Base-by-base conservation (phyloP, 2,888 invertebrate species). In the Diabrotica balteata region DNA sequence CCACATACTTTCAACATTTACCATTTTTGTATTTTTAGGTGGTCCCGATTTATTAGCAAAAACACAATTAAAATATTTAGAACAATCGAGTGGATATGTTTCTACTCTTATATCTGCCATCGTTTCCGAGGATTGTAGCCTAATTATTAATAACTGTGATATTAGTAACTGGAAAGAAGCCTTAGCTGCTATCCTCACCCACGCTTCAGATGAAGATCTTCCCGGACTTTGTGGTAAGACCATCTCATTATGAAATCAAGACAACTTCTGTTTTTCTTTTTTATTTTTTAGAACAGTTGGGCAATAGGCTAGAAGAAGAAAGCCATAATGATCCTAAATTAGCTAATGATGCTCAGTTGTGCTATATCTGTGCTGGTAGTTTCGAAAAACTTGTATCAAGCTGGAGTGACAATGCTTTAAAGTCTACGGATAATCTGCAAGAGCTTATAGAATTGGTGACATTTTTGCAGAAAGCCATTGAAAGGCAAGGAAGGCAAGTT, bases 331-430 rank as follows among this genome's bases (percentile, higher is more conserved):
- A 90, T 70, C 84, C 87, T 0, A 85, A 87, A 22, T 84, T 90
- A 10, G 84, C 84, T 50, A 86, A 88, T 72, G 91, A 91, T 78
- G 93, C 94, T 6, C 90, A 91, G 77, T 86, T 94, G 22, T 96
- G 96, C 83, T 96, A 93, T 83, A 90, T 96, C 72, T 94, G 94
- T 83, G 93, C 95, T 44, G 94, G 94, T 64, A 93, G 91, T 82
- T 86, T 95, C 59, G 92, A 92, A 75, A 90, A 90, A 79, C 85
- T 95, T 66, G 90, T 93, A 8, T 85, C 88, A 55, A 90, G 91
- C 63, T 92, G 93, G 91, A 82, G 79, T 53, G 78, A 72, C n/a
- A 76, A 78, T 8, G 76, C 76, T 0, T 65, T 73, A 11, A 84
- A 73, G 68, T 85, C 77, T 73, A 85, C 80, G 0, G 77, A 80